Evolutionary conservation across 2,113 vertebrate species (phyloP), one percentile per base, ranked within the genome.

Genomic region (Dryoscopus gambensis): DNA sequence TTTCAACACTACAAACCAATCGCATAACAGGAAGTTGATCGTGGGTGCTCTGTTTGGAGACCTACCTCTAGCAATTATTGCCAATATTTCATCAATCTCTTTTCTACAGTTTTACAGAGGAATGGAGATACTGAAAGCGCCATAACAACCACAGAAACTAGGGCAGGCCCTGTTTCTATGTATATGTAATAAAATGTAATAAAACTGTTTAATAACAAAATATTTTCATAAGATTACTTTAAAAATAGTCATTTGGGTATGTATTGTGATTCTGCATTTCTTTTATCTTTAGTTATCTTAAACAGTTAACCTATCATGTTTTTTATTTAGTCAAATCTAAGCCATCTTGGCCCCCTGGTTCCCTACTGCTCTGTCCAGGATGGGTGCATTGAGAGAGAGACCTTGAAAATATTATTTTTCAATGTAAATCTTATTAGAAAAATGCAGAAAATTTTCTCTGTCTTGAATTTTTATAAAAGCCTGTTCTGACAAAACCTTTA

Each of bases 401-500:
- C n/a, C 55, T 83, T 64, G 70, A 59, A 70, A 95, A 93, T 31
- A 15, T 40, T 69, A 50, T 33, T 76, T 96, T 88, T 39, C 39
- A 33, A 35, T 47, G 19, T 68, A 68, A 83, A 85, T 85, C 35
- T 73, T 74, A 87, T 62, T 92, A 2, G 82, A 91, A 91, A 76
- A 77, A 70, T 27, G 15, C 4, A 70, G n/a, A 49, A 91, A 82
- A 4, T 62, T 83, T 53, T 79, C n/a, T 37, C 37, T 68, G 31
- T 25, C 40, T 71, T n/a, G 21, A 13, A 15, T 69, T 93, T 94
- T 94, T 62, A 83, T 28, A 80, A 83, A 71, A 77, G 37, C 67
- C 49, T 95, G 46, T 82, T 90, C 76, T 83, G 90, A 85, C 52
- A 95, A 96, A 94, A 80, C 24, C 59, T 77, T 65, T 75, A 13